These are phyloP conservation scores for Synanthedon vespiformis DNA, from an alignment of 2,888 invertebrate species.

Conservation along the genomic window DNA sequence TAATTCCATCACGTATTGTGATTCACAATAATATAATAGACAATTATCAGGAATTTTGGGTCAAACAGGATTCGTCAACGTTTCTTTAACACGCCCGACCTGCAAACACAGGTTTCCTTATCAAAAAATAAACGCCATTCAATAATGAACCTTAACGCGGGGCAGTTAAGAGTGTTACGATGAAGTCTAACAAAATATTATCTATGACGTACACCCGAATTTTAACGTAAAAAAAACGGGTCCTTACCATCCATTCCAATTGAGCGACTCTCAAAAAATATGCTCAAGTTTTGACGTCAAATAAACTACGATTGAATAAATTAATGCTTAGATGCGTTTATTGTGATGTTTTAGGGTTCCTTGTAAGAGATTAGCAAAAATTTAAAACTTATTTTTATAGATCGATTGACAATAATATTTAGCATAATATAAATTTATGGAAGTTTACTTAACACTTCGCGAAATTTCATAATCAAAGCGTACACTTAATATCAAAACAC, in stretches of 20 bases:
- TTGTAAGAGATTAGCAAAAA: background rate
- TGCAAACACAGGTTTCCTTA: background rate
- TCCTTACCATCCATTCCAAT: constrained; percentile 30
- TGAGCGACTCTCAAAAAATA: constrained; percentile 25
- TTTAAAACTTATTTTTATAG: no score
- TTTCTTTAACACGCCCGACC: constrained; percentile 2
- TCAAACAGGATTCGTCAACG: constrained; percentile 11
- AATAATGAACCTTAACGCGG: background rate
- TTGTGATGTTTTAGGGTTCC: constrained; percentile 15
- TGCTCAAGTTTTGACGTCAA: constrained; percentile 22
- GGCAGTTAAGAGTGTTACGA: background rate
- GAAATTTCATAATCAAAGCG: no score
- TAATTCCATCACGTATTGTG: background rate
- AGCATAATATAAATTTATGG: no score
- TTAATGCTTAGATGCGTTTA: constrained; percentile 23
- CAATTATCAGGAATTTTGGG: constrained; percentile 22
- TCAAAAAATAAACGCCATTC: background rate
- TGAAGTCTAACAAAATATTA: no score
- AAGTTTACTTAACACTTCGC: no score
- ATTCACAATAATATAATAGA: constrained; percentile 15
- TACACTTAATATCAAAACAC: no score
- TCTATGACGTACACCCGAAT: background rate
- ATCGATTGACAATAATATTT: no score
- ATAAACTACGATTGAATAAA: constrained; percentile 27
- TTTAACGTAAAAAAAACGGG: background rate